phyloP scores from a whole-genome alignment of 2,113 vertebrate genomes.

The Grantiella picta region DNA sequence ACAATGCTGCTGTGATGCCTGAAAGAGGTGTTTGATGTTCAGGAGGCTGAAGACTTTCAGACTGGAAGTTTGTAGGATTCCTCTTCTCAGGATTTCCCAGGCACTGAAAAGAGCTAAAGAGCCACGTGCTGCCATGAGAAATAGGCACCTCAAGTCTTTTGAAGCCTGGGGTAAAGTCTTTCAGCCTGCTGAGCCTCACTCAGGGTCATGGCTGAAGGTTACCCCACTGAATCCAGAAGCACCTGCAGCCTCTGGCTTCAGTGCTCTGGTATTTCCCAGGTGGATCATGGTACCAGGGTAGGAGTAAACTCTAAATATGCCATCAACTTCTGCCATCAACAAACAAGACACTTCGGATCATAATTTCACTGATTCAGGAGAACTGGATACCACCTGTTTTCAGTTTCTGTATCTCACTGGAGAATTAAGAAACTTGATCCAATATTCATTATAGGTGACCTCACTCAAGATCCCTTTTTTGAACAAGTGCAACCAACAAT shows the following conservation, averaged over 20 bases:
- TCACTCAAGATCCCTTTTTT: not conserved
- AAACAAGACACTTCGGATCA: not conserved
- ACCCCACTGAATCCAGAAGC: not conserved
- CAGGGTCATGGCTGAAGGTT: fast-evolving
- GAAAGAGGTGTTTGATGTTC: not conserved
- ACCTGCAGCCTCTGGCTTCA: not conserved
- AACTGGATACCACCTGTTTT: not conserved
- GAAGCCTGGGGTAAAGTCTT: not conserved
- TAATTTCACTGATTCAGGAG: not conserved
- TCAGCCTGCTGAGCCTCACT: not conserved
- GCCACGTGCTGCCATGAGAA: not conserved
- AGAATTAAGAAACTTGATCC: not conserved
- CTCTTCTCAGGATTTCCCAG: not conserved
- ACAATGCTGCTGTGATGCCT: not conserved
- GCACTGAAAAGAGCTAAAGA: not conserved
- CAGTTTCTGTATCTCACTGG: not conserved
- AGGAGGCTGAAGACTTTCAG: not conserved
- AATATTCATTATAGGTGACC: not conserved
- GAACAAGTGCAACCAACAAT: not conserved
- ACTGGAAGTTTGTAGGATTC: not conserved
- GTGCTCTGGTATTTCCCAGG: not conserved
- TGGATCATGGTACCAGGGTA: not conserved
- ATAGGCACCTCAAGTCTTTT: not conserved
- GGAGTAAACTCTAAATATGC: not conserved
- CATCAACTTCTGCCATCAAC: not conserved